phyloP scores from a whole-genome alignment of 2,797 vertebrate genomes.

The Hafferia zeledoni region DNA sequence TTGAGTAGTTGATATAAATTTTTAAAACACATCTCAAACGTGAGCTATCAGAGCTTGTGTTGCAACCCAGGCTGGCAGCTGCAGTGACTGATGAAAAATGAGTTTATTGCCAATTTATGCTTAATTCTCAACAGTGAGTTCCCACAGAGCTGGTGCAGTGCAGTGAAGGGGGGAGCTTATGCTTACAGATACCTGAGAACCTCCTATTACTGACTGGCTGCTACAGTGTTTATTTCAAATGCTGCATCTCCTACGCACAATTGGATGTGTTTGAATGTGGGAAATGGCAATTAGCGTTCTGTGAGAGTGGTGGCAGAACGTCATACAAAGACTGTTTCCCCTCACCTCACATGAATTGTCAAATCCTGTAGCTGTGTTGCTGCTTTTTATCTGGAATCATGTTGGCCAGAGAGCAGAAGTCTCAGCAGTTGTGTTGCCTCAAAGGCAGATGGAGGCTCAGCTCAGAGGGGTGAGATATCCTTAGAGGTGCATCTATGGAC shows the following conservation, averaged over 20 bases:
- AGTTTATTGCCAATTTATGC: background rate
- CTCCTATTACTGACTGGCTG: rapidly evolving
- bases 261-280: rapidly evolving
- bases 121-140: background rate
- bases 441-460: rapidly evolving
- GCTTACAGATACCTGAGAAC: rapidly evolving
- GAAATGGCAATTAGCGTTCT: background rate
- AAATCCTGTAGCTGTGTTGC: rapidly evolving
- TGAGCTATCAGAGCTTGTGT: rapidly evolving
- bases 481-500: background rate
- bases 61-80: background rate
- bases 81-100: background rate
- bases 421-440: background rate
- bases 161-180: rapidly evolving
- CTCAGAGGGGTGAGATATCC: background rate
- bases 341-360: background rate
- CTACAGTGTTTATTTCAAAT: rapidly evolving
- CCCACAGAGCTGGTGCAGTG: background rate
- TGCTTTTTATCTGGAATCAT: background rate
- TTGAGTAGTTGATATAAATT: background rate
- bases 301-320: background rate
- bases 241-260: background rate
- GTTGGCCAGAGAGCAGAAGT: background rate
- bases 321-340: background rate
- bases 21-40: background rate